Conservation (phyloP, 2,888 invertebrate genomes). For the Orthosia gracilis region DNA sequence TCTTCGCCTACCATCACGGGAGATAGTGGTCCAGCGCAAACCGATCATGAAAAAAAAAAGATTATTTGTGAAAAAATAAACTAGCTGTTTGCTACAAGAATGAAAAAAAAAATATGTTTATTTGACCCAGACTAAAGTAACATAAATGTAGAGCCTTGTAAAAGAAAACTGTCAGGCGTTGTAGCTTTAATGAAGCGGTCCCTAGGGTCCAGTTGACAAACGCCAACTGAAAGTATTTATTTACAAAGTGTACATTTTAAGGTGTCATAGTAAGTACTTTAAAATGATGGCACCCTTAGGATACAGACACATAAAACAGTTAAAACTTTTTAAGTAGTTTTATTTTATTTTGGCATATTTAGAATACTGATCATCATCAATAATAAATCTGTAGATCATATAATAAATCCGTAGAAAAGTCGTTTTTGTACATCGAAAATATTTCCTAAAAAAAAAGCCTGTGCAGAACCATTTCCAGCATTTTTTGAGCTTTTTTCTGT, state of each 20-base stretch:
- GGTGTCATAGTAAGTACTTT: background rate
- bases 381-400: too few species aligned
- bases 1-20: too few species aligned
- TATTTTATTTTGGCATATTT: too few species aligned
- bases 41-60: too few species aligned
- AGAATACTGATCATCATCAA: too few species aligned
- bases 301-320: background rate
- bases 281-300: background rate
- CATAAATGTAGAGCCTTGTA: background rate
- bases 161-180: background rate
- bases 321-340: background rate
- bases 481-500: too few species aligned
- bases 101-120: background rate
- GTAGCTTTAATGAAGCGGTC: constrained; percentile 9
- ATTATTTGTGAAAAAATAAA: background rate
- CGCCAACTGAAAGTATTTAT: constrained; percentile 2
- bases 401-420: too few species aligned
- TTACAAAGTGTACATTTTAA: background rate
- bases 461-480: too few species aligned
- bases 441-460: too few species aligned
- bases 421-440: too few species aligned
- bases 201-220: background rate
- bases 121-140: background rate
- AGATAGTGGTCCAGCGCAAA: too few species aligned
- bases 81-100: background rate